These are phyloP conservation scores for Ianthella basta DNA, from an alignment of 37 sponge, comb jelly and placozoan species.

Conservation along the genomic window DNA sequence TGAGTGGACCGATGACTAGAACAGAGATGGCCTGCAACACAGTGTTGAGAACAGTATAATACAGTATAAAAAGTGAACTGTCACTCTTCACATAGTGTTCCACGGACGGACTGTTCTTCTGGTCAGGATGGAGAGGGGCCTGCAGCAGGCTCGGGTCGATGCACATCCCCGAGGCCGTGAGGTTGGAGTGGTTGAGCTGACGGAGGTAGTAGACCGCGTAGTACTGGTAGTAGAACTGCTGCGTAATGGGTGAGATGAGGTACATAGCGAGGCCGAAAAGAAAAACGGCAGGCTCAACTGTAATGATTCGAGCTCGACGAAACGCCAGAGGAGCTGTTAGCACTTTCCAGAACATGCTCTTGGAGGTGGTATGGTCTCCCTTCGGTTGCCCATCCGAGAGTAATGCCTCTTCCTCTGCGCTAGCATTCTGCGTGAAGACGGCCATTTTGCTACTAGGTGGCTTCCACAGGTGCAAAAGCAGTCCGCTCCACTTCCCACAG, in stretches of 20 bases:
- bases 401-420: background rate
- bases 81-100: slow-evolving; percentile 22
- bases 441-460: background rate
- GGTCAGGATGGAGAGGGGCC: too few relatives aligned
- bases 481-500: too few relatives aligned
- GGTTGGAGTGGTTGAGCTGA: background rate
- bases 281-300: slow-evolving; percentile 66
- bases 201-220: slow-evolving; percentile 18
- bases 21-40: slow-evolving; percentile 32
- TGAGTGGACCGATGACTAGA: slow-evolving; percentile 48
- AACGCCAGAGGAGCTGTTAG: background rate
- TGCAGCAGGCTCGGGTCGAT: background rate
- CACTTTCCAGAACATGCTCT: background rate
- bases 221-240: slow-evolving; percentile 62
- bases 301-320: slow-evolving; percentile 31
- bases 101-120: background rate
- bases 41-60: background rate
- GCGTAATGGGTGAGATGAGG: slow-evolving; percentile 33
- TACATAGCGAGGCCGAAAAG: slow-evolving; percentile 49
- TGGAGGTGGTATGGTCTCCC: background rate
- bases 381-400: background rate
- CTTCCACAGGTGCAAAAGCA: too few relatives aligned
- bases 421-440: background rate
- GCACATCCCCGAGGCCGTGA: slow-evolving; percentile 9
- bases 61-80: slow-evolving; percentile 10